phyloP scores from a whole-genome alignment of 1,140 invertebrate species.

The Camponotus pennsylvanicus region DNA sequence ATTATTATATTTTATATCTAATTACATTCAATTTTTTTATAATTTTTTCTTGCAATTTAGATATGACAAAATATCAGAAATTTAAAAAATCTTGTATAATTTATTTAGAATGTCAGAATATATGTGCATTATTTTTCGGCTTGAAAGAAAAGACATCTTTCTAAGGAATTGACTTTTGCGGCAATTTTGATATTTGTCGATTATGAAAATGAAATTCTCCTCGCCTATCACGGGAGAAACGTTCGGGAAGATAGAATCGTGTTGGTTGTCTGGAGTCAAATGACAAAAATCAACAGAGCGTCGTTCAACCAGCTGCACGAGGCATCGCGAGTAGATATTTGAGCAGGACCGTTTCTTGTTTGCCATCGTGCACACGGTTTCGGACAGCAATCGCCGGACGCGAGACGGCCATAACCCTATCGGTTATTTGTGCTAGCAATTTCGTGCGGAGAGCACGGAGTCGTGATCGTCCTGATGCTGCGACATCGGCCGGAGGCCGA shows the following conservation, averaged over 20 bases:
- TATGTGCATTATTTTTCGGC: not conserved
- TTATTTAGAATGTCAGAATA: not conserved
- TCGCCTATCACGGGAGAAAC: conserved; percentile 16
- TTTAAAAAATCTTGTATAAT: not conserved
- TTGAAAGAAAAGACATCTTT: not conserved
- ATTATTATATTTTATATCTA: not conserved
- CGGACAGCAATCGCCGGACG: conserved; percentile 61
- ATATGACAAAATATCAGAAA: not conserved
- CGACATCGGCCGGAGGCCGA: conserved; percentile 16
- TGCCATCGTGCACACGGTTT: conserved; percentile 69
- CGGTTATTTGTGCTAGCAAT: conserved; percentile 74
- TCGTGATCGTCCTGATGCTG: conserved; percentile 61
- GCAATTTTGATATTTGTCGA: conserved; percentile 43
- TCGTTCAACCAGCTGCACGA: conserved; percentile 65
- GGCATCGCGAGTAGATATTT: conserved; percentile 77
- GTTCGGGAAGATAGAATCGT: not conserved
- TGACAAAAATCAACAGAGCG: conserved; percentile 85
- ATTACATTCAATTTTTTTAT: not conserved
- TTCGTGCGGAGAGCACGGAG: conserved; percentile 58
- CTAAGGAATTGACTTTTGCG: not conserved
- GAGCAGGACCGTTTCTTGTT: conserved; percentile 77
- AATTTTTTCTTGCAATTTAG: not conserved
- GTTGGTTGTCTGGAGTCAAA: conserved; percentile 74
- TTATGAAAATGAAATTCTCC: conserved; percentile 41
- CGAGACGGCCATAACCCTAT: conserved; percentile 57